Evolutionary conservation across 2,797 vertebrate genomes (phyloP).

Genomic region (Hozukius guyotensis): DNA sequence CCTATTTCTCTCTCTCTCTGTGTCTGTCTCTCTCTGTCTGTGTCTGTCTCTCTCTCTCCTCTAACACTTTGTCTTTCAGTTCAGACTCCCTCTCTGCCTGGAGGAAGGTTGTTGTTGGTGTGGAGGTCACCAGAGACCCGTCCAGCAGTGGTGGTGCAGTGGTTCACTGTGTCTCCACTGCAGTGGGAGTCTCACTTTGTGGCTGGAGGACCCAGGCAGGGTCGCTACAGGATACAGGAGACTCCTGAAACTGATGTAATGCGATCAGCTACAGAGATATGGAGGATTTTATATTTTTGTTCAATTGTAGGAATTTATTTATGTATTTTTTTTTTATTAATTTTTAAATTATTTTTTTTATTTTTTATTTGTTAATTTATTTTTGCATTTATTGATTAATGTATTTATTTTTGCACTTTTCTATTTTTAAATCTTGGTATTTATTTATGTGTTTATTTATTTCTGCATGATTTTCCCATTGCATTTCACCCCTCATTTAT

Average conservation of each 20-base stretch:
- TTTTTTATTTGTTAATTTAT: too few relatives aligned
- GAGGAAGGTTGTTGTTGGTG: conserved; percentile 33
- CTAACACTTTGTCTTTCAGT: not conserved
- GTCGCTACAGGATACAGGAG: not conserved
- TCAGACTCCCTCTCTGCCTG: not conserved
- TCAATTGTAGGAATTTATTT: too few relatives aligned
- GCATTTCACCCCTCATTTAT: too few relatives aligned
- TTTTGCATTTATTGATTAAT: too few relatives aligned
- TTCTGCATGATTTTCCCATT: too few relatives aligned
- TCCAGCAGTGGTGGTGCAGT: not conserved
- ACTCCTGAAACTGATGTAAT: not conserved
- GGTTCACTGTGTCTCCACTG: not conserved
- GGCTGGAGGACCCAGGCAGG: not conserved
- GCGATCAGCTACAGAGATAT: not conserved
- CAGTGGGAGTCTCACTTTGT: not conserved
- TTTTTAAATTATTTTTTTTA: too few relatives aligned
- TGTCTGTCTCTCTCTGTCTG: not conserved
- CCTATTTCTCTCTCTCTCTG: not conserved
- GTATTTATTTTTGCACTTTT: too few relatives aligned
- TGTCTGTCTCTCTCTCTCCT: not conserved
- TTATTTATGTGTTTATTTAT: too few relatives aligned
- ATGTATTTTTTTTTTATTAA: too few relatives aligned
- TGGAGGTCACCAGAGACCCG: conserved; percentile 20
- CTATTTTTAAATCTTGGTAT: too few relatives aligned
- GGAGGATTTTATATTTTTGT: too few relatives aligned